Evolutionary conservation across 2,888 invertebrate genomes (phyloP).

Genomic region (Alentia gelatinosa): DNA sequence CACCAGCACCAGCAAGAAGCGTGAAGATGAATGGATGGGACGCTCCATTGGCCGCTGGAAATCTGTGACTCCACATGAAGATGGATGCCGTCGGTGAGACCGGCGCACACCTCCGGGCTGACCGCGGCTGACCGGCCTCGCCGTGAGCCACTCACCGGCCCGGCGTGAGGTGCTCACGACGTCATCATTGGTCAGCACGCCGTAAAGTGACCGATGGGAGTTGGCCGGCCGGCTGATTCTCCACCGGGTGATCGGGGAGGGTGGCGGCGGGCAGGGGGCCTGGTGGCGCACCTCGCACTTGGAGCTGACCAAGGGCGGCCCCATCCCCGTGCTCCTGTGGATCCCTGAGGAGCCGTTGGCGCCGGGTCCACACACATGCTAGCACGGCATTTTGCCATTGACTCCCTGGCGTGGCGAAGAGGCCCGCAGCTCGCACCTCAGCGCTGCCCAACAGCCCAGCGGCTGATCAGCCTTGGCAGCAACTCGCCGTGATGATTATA

Average conservation of each 20-base stretch:
- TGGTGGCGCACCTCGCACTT: conserved; percentile 21
- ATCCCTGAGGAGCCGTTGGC: conserved; percentile 32
- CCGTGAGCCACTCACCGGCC: background rate
- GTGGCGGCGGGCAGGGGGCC: background rate
- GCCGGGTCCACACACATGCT: conserved; percentile 24
- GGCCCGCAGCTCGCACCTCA: conserved; percentile 21
- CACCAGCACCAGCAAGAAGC: background rate
- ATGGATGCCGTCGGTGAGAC: background rate
- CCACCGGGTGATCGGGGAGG: background rate
- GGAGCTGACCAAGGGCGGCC: conserved; percentile 9
- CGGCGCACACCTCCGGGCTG: background rate
- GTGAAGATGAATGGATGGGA: conserved; percentile 21
- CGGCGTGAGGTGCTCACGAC: conserved; percentile 18
- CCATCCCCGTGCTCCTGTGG: background rate
- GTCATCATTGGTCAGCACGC: conserved; percentile 34
- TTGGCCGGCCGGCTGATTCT: background rate
- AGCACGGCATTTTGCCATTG: conserved; percentile 49
- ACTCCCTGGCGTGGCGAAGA: conserved; percentile 16
- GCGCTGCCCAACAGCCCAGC: conserved; percentile 30
- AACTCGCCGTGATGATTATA: conserved; percentile 24
- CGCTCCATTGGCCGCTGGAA: conserved; percentile 35
- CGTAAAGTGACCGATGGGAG: conserved; percentile 42
- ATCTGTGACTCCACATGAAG: conserved; percentile 19
- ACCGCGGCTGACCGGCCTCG: background rate
- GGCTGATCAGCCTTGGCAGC: conserved; percentile 16